phyloP scores from a whole-genome alignment of 2,797 vertebrate genomes.

The Diceros bicornis region DNA sequence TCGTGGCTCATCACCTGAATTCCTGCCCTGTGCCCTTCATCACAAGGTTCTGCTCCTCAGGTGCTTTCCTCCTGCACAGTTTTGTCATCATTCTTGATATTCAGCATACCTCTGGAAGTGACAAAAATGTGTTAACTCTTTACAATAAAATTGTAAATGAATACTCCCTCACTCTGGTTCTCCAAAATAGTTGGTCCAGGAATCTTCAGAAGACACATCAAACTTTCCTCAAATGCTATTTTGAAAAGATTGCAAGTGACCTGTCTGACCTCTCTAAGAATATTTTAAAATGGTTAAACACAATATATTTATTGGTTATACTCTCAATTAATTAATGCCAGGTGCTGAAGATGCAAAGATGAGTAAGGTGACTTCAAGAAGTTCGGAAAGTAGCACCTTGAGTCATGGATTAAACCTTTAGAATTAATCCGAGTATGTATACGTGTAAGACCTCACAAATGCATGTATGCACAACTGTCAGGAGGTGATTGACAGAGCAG shows the following conservation, averaged over 20 bases:
- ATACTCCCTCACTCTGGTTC: background rate
- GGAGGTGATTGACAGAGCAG: background rate
- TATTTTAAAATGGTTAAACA: background rate
- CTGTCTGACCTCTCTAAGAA: background rate
- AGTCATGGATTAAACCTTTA: background rate
- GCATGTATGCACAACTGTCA: accelerated
- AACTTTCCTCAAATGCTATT: background rate
- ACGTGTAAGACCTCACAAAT: background rate
- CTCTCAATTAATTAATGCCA: background rate
- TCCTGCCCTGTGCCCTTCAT: accelerated
- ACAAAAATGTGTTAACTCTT: background rate
- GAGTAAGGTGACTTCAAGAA: background rate
- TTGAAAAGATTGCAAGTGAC: background rate
- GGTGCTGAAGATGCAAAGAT: background rate
- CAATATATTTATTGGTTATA: background rate
- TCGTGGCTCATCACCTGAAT: no score
- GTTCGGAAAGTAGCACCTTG: background rate
- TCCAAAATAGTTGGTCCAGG: background rate
- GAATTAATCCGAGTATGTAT: accelerated
- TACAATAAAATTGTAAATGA: background rate
- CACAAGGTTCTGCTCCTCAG: accelerated
- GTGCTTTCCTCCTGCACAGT: accelerated
- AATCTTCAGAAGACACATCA: background rate
- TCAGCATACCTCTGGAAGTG: background rate
- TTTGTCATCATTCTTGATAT: background rate